Evolutionary conservation across 2,888 invertebrate genomes (phyloP), one percentile per base, ranked within the genome.

Genomic region (Netelia fuscicornis): DNA sequence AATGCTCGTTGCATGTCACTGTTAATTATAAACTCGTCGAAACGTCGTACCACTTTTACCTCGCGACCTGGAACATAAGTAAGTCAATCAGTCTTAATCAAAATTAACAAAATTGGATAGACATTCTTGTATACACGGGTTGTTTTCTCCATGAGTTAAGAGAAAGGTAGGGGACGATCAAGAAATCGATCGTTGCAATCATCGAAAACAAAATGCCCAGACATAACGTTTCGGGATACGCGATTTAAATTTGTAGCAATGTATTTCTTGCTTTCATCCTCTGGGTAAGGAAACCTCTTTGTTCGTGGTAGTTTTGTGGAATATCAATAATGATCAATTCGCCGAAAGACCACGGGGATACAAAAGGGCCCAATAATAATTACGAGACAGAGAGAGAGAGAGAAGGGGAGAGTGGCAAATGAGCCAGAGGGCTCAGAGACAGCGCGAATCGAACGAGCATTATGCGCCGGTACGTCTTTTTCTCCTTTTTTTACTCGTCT

Each of bases 371-470:
- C 44, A 70, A 78, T 56, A 83, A 85, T 82, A 82, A 85, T 82
- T 68, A 79, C 70, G 74, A 58, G 70, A 70, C 58, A 72, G 58
- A 72, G 58, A 80, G 37, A 37, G 37, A 0, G 37, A 37, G 37
- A 37, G 37, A 37, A 6, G 20, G 20, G 20, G 20, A 20, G 20
- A 6, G 20, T 25, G 75, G 78, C 78, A 85, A 82, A 85, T 82
- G 79, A 85, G 79, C 75, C 78, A 70, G 65, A 80, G 56, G 72
- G 71, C 70, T 70, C 78, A 75, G 70, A 85, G 79, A 72, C 79
- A 65, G 76, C 56, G 74, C 58, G 65, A 82, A 82, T 82, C 79
- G 82, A 82, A 82, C 82, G 82, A 65, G 75, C 79, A 79, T 85
- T 65, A 78, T 68, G 67, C 75, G 17, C 67, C 25, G 78, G 60